These are phyloP conservation scores for Cyclina sinensis DNA, from an alignment of 1,140 invertebrate genomes.

Conservation along the genomic window DNA sequence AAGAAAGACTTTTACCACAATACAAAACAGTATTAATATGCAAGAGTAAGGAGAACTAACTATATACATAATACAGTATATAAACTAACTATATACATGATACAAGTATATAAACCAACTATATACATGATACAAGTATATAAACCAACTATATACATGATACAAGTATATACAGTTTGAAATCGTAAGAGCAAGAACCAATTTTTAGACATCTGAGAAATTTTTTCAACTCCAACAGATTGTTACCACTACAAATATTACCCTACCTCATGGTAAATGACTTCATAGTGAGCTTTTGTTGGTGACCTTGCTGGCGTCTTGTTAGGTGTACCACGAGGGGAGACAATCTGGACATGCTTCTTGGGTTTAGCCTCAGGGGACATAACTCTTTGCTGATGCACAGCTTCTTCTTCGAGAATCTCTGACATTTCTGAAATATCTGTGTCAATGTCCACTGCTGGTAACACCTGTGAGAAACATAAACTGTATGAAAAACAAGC, in stretches of 20 bases:
- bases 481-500: too few species aligned
- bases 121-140: too few species aligned
- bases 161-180: too few species aligned
- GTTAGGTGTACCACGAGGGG: conserved; percentile 37
- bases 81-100: too few species aligned
- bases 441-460: conserved; percentile 82
- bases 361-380: conserved; percentile 43
- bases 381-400: neutral
- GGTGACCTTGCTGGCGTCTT: conserved; percentile 36
- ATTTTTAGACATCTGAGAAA: too few species aligned
- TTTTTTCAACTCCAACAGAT: neutral
- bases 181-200: too few species aligned
- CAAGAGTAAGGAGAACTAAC: too few species aligned
- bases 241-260: neutral
- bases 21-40: too few species aligned
- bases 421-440: conserved; percentile 71
- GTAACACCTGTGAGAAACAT: conserved; percentile 75
- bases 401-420: conserved; percentile 32
- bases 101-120: too few species aligned
- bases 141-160: too few species aligned
- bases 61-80: too few species aligned
- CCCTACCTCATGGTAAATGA: conserved; percentile 57
- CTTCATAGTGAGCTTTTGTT: conserved; percentile 64
- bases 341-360: conserved; percentile 62
- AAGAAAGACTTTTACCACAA: too few species aligned